Evolutionary conservation across 2,797 vertebrate genomes (phyloP), one percentile per base, ranked within the genome.

Genomic region (Sebastes diploproa): DNA sequence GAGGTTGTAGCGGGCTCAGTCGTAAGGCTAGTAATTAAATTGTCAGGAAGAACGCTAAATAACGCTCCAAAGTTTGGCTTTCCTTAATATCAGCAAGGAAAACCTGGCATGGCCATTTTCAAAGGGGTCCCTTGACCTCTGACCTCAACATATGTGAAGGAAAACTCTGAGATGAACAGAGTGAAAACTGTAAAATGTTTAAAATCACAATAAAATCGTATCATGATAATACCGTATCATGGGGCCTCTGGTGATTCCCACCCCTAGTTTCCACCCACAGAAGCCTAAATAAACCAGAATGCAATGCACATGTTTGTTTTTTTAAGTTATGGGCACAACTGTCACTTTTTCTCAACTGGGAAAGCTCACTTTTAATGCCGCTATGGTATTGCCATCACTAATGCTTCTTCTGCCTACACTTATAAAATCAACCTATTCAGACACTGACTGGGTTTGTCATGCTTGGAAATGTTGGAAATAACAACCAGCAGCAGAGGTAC

Each of bases 211-310:
- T 50, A 50, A 50, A 0, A 50, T 50, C 0, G 46, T 50, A 20
- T 50, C 18, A 7, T 18, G 18, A 50, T 0, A 20, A 50, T 50
- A 20, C 0, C 18, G 18, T 50, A 20, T 50, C 46, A 0, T 50
- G 46, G 0, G 0, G 42, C 16, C 42, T 46, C 42, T 46, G 14
- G 6, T 46, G 16, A 46, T 46, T 46, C 42, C 42, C 0, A 18
- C 16, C 46, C 46, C 3, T 50, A 20, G 46, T 50, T 65, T 23
- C 66, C 14, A 58, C 16, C 6, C 6, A 60, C 27, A 55, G 7
- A 59, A 60, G 42, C 16, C 56, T 46, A 67, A 63, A 59, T n/a
- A 65, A 54, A 38, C 42, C 52, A 55, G 38, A 74, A 54, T 73
- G 61, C 64, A 80, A 7, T 38, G 30, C 73, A 7, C 18, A 59